These are phyloP conservation scores for Dendrolimus kikuchii DNA, from an alignment of 1,140 invertebrate genomes.

Conservation along the genomic window DNA sequence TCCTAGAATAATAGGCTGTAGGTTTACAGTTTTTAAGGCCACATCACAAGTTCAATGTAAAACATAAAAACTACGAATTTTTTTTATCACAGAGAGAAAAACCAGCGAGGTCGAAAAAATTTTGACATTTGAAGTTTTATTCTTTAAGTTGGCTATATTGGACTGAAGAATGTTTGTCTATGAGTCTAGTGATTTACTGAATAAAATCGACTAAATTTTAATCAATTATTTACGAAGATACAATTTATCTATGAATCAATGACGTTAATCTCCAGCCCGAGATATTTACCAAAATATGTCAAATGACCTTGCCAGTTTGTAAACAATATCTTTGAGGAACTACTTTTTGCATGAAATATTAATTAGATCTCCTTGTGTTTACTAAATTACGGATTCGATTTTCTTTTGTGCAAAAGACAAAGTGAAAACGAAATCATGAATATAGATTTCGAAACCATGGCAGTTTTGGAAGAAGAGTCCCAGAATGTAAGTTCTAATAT, in stretches of 20 bases:
- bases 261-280: conserved; percentile 14
- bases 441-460: conserved; percentile 64
- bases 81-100: conserved; percentile 34
- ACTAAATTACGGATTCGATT: conserved; percentile 17
- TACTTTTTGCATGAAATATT: conserved; percentile 26
- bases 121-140: conserved; percentile 37
- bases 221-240: not conserved
- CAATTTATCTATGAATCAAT: conserved; percentile 1
- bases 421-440: conserved; percentile 39
- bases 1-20: conserved; percentile 40
- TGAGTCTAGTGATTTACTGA: not conserved
- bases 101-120: conserved; percentile 38
- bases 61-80: conserved; percentile 43
- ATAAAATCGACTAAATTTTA: conserved; percentile 3
- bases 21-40: conserved; percentile 38
- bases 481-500: conserved; percentile 52
- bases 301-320: conserved; percentile 69
- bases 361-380: conserved; percentile 28
- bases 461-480: conserved; percentile 62
- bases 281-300: conserved; percentile 62
- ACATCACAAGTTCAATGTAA: conserved; percentile 46
- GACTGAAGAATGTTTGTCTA: not conserved
- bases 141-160: conserved; percentile 17
- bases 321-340: conserved; percentile 52
- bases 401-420: conserved; percentile 9